phyloP scores from a whole-genome alignment of 2,797 vertebrate genomes.

The Alexandromys oeconomus region DNA sequence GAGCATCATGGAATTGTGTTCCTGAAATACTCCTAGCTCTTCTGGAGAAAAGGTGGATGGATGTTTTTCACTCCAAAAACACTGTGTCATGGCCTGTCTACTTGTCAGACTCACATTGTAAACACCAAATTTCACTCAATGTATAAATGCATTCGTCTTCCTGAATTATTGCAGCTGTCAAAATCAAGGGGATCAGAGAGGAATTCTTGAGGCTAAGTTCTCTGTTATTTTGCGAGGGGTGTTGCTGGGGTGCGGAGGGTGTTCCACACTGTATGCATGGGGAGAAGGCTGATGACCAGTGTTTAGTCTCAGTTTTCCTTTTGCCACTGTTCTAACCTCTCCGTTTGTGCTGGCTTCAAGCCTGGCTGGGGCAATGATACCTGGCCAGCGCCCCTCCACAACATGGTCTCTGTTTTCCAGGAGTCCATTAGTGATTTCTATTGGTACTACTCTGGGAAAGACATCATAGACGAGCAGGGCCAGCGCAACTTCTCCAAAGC shows the following conservation, averaged over 20 bases:
- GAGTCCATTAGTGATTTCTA: conserved; percentile 99
- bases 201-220: conserved; percentile 50
- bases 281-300: neutral
- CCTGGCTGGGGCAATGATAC: neutral
- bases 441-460: conserved; percentile 99
- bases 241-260: neutral
- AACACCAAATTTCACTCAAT: neutral
- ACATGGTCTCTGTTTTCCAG: conserved; percentile 83
- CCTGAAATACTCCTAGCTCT: conserved; percentile 19
- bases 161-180: neutral
- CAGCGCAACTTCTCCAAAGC: conserved; percentile 98
- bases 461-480: conserved; percentile 97
- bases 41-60: conserved; percentile 15
- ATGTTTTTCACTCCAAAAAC: neutral
- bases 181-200: neutral
- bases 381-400: neutral
- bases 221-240: neutral
- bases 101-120: conserved; percentile 56
- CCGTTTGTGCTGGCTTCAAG: neutral
- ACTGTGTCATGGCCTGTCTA: neutral
- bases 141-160: conserved; percentile 5
- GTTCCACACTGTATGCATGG: neutral
- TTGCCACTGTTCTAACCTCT: neutral
- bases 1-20: neutral
- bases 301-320: neutral